Percentiles rank a stretch among this genome's conserved stretches.
Conservation (phyloP, 1,140 invertebrate genomes). For the Drosophila baimaii region DNA sequence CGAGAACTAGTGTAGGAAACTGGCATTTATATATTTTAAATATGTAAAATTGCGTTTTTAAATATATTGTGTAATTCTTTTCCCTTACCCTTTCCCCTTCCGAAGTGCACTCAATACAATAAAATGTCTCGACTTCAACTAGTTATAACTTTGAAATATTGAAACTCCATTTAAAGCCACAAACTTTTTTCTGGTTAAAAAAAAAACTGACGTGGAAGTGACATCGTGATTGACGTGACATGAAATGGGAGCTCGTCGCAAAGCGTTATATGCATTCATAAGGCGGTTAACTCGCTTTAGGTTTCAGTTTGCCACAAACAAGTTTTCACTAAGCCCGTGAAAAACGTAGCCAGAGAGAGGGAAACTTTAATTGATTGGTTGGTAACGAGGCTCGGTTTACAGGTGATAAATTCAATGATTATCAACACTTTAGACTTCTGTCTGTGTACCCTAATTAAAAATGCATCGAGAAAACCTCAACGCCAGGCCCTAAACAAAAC, state of each 20-base stretch:
- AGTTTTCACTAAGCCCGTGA: constrained; percentile 23
- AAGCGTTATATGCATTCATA: constrained; percentile 45
- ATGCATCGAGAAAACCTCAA: constrained; percentile 62
- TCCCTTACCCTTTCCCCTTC: too few species aligned
- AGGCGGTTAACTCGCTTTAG: constrained; percentile 10
- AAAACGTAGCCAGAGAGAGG: neutral
- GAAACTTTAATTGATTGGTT: constrained; percentile 47
- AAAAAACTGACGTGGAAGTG: constrained; percentile 52
- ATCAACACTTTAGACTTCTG: constrained; percentile 68
- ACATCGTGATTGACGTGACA: constrained; percentile 75
- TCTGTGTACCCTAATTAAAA: constrained; percentile 70
- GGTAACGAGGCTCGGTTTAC: constrained; percentile 64
- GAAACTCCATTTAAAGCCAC: constrained; percentile 20
- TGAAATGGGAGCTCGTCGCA: constrained; percentile 67
- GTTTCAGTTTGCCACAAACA: constrained; percentile 40
- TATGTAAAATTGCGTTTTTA: too few species aligned
- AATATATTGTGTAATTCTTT: neutral
- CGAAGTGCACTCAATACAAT: too few species aligned
- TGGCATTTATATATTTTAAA: too few species aligned
- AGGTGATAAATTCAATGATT: constrained; percentile 80
- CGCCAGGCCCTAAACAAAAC: constrained; percentile 27
- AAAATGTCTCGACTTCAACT: constrained; percentile 18
- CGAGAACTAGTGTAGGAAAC: too few species aligned
- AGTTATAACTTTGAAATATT: constrained; percentile 12
- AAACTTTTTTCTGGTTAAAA: constrained; percentile 47